Conservation (phyloP, 2,888 invertebrate species). For the Trissolcus brochymenae region DNA sequence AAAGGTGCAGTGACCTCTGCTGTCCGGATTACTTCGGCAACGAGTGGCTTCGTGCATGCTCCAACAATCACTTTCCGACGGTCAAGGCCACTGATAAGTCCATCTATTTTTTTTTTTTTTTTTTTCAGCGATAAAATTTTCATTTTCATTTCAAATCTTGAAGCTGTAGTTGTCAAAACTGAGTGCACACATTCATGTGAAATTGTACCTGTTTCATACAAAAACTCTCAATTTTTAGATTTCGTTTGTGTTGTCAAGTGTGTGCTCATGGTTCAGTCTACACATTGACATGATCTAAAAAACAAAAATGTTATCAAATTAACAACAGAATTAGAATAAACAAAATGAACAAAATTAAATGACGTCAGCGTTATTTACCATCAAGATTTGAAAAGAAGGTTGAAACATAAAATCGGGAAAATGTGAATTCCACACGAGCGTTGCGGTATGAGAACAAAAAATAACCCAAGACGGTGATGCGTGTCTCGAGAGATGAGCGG, state of each 20-base stretch:
- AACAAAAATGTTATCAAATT: neutral
- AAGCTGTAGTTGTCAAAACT: neutral
- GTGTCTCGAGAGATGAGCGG: slow-evolving; percentile 17
- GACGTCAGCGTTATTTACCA: too few relatives aligned
- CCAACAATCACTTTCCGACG: slow-evolving; percentile 47
- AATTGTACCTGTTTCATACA: neutral
- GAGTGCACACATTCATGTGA: neutral
- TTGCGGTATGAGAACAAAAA: slow-evolving; percentile 16
- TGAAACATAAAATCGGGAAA: slow-evolving; percentile 8
- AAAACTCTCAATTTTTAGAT: neutral
- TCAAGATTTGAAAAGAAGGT: too few relatives aligned
- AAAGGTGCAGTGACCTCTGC: slow-evolving; percentile 71
- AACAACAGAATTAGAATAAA: neutral
- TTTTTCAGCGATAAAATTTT: neutral
- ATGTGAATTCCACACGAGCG: slow-evolving; percentile 9
- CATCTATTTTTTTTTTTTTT: neutral
- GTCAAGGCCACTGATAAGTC: slow-evolving; percentile 43
- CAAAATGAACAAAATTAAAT: too few relatives aligned
- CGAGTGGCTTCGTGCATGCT: slow-evolving; percentile 33
- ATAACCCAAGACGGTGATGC: slow-evolving; percentile 27
- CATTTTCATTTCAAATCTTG: neutral
- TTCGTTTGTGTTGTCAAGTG: too few relatives aligned
- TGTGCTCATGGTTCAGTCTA: too few relatives aligned
- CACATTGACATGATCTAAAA: neutral
- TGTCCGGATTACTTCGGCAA: slow-evolving; percentile 60